Percentiles rank a stretch among this genome's conserved stretches.
Conservation (phyloP, 1,140 invertebrate genomes). For the Drosophila persimilis region DNA sequence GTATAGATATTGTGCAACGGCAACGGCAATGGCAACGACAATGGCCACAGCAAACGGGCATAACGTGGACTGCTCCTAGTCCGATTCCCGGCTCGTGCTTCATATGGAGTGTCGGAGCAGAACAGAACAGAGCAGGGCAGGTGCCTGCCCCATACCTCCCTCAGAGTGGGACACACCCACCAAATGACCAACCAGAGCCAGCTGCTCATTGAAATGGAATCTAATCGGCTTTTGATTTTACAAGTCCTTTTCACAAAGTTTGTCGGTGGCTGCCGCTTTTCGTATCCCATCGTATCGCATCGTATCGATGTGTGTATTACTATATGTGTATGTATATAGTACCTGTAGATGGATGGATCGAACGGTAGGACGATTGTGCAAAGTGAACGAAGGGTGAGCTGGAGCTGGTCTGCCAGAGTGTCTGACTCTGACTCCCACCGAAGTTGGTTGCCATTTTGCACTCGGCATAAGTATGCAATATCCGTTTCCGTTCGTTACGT, state of each 20-base stretch:
- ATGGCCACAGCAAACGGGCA: conserved; percentile 38
- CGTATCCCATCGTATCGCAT: not conserved
- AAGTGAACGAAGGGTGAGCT: not conserved
- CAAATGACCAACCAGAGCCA: conserved; percentile 77
- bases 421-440: conserved; percentile 29
- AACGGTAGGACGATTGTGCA: not conserved
- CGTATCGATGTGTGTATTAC: conserved; percentile 51
- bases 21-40: not conserved
- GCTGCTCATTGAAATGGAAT: conserved; percentile 79
- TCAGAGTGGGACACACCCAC: conserved; percentile 34
- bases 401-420: conserved; percentile 15
- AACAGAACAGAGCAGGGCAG: not conserved
- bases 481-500: conserved; percentile 79
- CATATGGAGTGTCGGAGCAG: not conserved
- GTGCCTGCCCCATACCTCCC: not conserved
- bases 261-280: conserved; percentile 54
- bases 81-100: conserved; percentile 13
- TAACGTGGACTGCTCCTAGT: conserved; percentile 39
- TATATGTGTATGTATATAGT: conserved; percentile 8
- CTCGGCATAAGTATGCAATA: conserved; percentile 79
- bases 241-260: conserved; percentile 77
- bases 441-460: conserved; percentile 68
- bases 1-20: conserved; percentile 25
- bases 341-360: conserved; percentile 5
- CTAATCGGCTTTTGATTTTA: conserved; percentile 81